These are phyloP conservation scores for Euthynnus affinis DNA, from an alignment of 2,797 vertebrate genomes.

Conservation along the genomic window DNA sequence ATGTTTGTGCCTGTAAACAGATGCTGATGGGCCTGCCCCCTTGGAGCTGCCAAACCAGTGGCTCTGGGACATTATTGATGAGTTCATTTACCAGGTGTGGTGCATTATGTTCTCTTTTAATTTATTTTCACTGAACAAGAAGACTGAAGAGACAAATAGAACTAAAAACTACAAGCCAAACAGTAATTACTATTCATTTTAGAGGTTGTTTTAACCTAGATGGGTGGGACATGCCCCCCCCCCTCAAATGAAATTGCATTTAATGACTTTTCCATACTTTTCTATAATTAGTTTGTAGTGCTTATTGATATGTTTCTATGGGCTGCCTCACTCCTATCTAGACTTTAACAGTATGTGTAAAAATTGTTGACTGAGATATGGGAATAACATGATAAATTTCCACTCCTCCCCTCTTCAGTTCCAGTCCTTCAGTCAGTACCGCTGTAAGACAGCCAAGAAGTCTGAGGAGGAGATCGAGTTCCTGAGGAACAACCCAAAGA, in stretches of 20 bases:
- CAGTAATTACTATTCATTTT: neutral
- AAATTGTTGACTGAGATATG: neutral
- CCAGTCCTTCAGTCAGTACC: constrained; percentile 99
- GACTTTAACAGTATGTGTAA: neutral
- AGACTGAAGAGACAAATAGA: neutral
- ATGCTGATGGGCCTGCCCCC: constrained; percentile 97
- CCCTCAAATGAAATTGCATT: too few relatives aligned
- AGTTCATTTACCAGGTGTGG: constrained; percentile 98
- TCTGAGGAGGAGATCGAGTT: constrained; percentile 98
- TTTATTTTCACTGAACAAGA: neutral
- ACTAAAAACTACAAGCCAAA: neutral
- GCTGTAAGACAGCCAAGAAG: constrained; percentile 98
- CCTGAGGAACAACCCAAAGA: constrained; percentile 97
- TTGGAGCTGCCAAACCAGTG: constrained; percentile 98
- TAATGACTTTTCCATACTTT: neutral
- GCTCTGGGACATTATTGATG: constrained; percentile 99
- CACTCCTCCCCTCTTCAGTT: constrained; percentile 83
- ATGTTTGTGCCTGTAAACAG: constrained; percentile 77
- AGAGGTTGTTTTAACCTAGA: neutral
- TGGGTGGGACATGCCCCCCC: neutral
- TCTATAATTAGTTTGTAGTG: neutral
- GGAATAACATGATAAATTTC: neutral
- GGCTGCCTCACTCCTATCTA: neutral
- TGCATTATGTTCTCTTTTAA: neutral
- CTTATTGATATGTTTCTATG: neutral